Evolutionary conservation across 1,140 invertebrate species (phyloP), one percentile per base, ranked within the genome.

Genomic region (Sitodiplosis mosellana): DNA sequence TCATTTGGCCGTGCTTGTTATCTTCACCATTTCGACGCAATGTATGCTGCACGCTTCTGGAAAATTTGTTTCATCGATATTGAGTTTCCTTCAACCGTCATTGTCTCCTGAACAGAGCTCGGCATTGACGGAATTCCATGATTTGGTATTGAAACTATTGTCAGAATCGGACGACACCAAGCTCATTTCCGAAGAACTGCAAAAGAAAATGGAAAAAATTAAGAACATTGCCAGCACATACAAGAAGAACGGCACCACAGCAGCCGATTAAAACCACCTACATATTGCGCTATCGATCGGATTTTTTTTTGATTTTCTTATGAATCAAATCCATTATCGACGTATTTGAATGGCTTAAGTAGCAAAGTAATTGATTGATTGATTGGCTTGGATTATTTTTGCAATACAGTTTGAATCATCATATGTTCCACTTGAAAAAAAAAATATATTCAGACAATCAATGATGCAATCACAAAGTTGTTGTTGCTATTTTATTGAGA

Each of bases 31-130:
- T 10, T 68, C 79, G 0, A 87, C 83, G 12, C 78, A 87, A 56
- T 76, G 66, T 54, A 85, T 91, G 65, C 55, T 97, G 14, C 87
- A 95, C 60, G 86, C 86, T 11, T 92, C 89, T 20, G 91, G 91
- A 0, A 79, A 87, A 62, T 88, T 90, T 67, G 85, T 96, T 3
- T 80, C 87, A 0, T 69, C 76, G 18, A 76, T 96, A 51, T 66
- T 95, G 18, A 55, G 66, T 2, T 83, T 77, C 61, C 69, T 96
- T 12, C 76, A 81, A 51, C 65, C 69, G 19, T 72, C 78, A 49
- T 60, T 94, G 21, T 72, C 73, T 49, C 63, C 69, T 17, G 74
- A 83, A 3, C 70, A 80, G 42, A 71, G 73, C 57, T 55, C 69
- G 10, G 58, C 73, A 37, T 66, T 94, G 3, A 69, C 74, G 15